A percentile compares a stretch with the other conserved stretches of the same genome.
Conservation (phyloP, 1,140 invertebrate genomes). For the Rhopalosiphum maidis region DNA sequence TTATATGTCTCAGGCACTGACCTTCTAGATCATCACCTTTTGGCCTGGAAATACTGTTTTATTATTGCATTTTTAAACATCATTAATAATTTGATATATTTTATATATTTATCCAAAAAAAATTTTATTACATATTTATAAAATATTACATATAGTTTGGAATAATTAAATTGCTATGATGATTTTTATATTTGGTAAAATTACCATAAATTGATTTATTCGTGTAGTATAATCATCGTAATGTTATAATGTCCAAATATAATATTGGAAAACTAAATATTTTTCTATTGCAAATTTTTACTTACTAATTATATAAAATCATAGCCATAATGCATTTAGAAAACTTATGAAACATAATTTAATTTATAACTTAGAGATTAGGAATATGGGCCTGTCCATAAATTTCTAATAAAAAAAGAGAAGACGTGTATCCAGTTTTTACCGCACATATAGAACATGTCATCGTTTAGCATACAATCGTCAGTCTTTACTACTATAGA, state of each 20-base stretch:
- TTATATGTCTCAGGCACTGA: neutral
- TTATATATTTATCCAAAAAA: neutral
- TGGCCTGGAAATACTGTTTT: neutral
- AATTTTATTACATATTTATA: neutral
- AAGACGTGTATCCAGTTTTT: neutral
- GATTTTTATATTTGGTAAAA: neutral
- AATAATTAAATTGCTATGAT: neutral
- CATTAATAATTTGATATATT: neutral
- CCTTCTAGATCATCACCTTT: neutral
- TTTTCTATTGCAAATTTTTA: no score
- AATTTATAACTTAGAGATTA: neutral
- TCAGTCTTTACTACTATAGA: neutral
- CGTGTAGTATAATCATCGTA: neutral
- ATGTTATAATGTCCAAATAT: neutral
- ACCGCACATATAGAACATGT: neutral
- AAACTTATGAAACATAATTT: neutral
- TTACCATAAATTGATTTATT: neutral
- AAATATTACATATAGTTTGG: neutral
- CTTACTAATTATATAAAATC: no score
- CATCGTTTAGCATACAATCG: neutral
- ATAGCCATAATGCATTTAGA: no score
- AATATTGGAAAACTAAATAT: neutral
- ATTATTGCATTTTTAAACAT: neutral
- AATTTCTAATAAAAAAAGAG: neutral
- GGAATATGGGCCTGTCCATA: neutral